Conservation (phyloP, 30 jellyfish, hydroid and myxozoan genomes). For the Turritopsis dohrnii region DNA sequence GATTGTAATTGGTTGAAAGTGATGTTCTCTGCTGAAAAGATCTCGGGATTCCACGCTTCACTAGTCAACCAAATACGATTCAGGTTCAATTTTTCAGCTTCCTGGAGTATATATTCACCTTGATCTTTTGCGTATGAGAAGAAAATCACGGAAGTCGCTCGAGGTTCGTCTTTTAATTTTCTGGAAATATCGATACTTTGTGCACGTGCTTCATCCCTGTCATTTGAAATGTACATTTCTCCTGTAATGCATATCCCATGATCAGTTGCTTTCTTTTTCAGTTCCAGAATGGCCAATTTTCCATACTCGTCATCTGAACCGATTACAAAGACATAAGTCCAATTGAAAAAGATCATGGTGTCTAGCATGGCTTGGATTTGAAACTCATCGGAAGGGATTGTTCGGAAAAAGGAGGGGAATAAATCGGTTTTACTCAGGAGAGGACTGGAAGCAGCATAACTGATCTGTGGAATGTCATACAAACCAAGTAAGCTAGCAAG, state of each 20-base stretch:
- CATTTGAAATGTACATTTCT: slow-evolving; percentile 63
- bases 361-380: slow-evolving; percentile 76
- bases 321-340: slow-evolving; percentile 75
- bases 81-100: slow-evolving; percentile 51
- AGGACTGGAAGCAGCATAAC: slow-evolving; percentile 79
- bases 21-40: slow-evolving; percentile 17
- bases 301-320: slow-evolving; percentile 97
- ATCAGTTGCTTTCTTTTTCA: slow-evolving; percentile 50
- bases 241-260: slow-evolving; percentile 70
- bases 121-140: slow-evolving; percentile 50
- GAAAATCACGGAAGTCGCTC: slow-evolving; percentile 62
- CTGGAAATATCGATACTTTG: slow-evolving; percentile 25
- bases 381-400: slow-evolving; percentile 75
- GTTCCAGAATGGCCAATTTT: slow-evolving; percentile 51
- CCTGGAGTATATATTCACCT: slow-evolving; percentile 64
- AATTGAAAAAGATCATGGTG: slow-evolving; percentile 45
- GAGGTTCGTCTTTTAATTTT: slow-evolving; percentile 31
- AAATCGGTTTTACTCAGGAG: slow-evolving; percentile 50
- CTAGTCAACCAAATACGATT: slow-evolving; percentile 78
- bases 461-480: slow-evolving; percentile 66
- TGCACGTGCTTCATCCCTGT: not conserved
- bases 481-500: slow-evolving; percentile 75
- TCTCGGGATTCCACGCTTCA: slow-evolving; percentile 81
- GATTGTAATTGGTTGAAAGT: slow-evolving; percentile 17
- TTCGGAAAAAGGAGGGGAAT: slow-evolving; percentile 72